Evolutionary conservation across 2,113 vertebrate genomes (phyloP), one percentile per base, ranked within the genome.

Genomic region (Apeltes quadracus): DNA sequence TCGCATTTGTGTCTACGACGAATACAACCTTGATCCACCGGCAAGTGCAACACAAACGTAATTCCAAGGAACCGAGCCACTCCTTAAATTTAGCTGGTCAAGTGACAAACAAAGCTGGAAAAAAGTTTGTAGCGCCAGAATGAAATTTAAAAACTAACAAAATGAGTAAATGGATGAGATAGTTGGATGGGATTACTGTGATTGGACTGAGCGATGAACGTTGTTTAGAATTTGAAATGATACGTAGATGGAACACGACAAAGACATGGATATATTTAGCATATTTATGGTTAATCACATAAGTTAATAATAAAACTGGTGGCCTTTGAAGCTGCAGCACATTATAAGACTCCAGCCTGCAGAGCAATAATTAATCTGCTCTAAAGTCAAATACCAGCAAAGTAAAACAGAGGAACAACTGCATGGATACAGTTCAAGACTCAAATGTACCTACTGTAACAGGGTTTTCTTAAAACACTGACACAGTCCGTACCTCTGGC

Each of bases 171-270:
- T 23, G 22, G 62, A 79, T 67, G 25, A 69, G 61, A 56, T n/a
- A 8, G 20, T 55, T 58, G 76, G 9, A 72, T 81, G 61, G 7
- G 9, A 54, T 70, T 22, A 22, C 32, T 23, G 20, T 59, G n/a
- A 64, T 15, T n/a, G 12, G 12, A 72, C 63, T 53, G 16, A 41
- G 29, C 23, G 25, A 61, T 73, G 38, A 51, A 69, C 29, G 71
- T 48, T 62, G 27, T 39, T 69, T 50, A 50, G 25, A 61, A 1
- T 69, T 39, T 34, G 29, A 36, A 43, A 61, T 32, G 48, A 22
- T 36, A 84, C 73, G 77, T 70, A 54, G 63, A 57, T 82, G 68
- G 23, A 67, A 74, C 11, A 57, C 65, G 65, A 61, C 8, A 66
- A 61, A 54, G 16, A 74, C 16, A 39, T 14, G 53, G 67, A 69